Conservation (phyloP, 2,113 vertebrate species). For the Saguinus imperator region DNA sequence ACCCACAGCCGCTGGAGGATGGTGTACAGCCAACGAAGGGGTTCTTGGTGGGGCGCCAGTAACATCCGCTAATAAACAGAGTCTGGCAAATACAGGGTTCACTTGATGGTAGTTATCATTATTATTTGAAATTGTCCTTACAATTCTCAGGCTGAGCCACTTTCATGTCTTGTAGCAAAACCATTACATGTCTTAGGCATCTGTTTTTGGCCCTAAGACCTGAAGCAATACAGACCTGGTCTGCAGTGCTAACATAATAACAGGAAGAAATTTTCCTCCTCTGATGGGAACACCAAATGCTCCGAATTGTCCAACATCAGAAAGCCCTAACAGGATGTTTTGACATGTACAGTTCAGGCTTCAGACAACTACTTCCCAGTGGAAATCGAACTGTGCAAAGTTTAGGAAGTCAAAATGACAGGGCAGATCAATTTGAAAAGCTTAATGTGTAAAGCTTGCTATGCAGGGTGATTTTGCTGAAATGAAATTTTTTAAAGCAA, state of each 20-base stretch:
- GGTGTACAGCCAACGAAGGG: neutral
- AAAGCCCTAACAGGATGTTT: constrained; percentile 37
- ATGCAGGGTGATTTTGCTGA: neutral
- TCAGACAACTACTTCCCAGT: constrained; percentile 55
- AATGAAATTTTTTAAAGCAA: constrained; percentile 33
- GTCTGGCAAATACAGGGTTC: neutral
- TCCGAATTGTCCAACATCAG: constrained; percentile 48
- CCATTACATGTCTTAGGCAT: neutral
- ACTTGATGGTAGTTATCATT: neutral
- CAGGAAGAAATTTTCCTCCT: constrained; percentile 49
- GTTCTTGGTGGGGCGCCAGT: neutral
- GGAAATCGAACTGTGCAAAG: neutral
- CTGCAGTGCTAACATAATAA: neutral
- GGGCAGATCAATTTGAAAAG: constrained; percentile 18
- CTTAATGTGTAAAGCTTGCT: neutral
- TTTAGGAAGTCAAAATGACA: constrained; percentile 1
- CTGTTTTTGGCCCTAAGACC: neutral
- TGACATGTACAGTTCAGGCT: constrained; percentile 56
- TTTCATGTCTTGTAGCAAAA: neutral
- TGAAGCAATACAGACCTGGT: neutral
- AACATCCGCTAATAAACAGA: neutral
- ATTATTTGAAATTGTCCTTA: neutral
- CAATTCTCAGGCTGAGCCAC: neutral
- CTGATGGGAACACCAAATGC: constrained; percentile 41
- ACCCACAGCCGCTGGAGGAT: neutral